Evolutionary conservation across 2,797 vertebrate species (phyloP).

Genomic region (Cottoperca gobio): DNA sequence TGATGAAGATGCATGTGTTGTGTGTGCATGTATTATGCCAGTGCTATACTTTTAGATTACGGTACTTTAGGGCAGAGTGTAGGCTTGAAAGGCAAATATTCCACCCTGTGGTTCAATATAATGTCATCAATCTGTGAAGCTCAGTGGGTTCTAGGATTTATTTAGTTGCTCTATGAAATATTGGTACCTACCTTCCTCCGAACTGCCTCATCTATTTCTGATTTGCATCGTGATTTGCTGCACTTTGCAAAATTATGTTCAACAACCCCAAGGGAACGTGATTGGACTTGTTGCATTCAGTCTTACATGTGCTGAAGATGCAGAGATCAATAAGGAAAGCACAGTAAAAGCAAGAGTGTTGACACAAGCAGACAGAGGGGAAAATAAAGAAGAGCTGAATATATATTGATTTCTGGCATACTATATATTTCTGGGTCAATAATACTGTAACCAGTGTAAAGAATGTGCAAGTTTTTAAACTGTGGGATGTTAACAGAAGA

Average conservation of each 20-base stretch:
- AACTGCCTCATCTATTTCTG: constrained; percentile 29
- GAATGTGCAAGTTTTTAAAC: background rate
- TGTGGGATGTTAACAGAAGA: background rate
- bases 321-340: constrained; percentile 5
- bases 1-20: constrained; percentile 11
- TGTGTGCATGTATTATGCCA: constrained; percentile 38
- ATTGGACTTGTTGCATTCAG: constrained; percentile 16
- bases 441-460: background rate
- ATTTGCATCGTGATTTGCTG: constrained; percentile 34
- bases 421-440: background rate
- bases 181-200: constrained; percentile 11
- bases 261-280: background rate
- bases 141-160: constrained; percentile 15
- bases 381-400: constrained; percentile 15
- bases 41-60: constrained; percentile 17
- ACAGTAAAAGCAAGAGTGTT: background rate
- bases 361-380: background rate
- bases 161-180: constrained; percentile 38
- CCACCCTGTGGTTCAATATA: constrained; percentile 24
- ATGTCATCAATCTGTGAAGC: constrained; percentile 34
- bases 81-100: background rate
- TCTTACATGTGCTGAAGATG: background rate
- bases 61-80: constrained; percentile 3
- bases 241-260: constrained; percentile 13
- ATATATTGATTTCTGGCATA: background rate